Percentiles rank a stretch among this genome's conserved stretches.
These are phyloP conservation scores for Danaus plexippus DNA, from an alignment of 1,140 invertebrate species.

Conservation along the genomic window DNA sequence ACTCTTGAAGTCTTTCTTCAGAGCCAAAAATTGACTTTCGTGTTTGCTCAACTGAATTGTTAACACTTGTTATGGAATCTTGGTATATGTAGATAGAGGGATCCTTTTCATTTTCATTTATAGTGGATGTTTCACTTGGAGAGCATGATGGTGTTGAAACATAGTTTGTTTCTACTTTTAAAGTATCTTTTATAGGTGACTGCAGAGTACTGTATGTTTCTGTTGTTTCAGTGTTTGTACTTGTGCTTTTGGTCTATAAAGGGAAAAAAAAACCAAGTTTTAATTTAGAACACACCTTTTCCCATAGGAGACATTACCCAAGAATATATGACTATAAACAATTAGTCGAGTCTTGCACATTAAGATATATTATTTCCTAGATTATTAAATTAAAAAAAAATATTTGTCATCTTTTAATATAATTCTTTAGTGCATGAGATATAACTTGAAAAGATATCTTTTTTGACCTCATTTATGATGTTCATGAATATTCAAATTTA, in stretches of 20 bases:
- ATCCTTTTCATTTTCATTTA: slow-evolving; percentile 23
- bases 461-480: too few relatives aligned
- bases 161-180: slow-evolving; percentile 29
- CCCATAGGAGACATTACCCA: too few relatives aligned
- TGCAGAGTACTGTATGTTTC: slow-evolving; percentile 24
- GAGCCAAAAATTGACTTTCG: slow-evolving; percentile 38
- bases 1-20: not conserved
- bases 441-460: too few relatives aligned
- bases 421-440: not conserved
- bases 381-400: too few relatives aligned
- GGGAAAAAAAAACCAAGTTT: too few relatives aligned
- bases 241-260: slow-evolving; percentile 33
- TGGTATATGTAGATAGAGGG: slow-evolving; percentile 21
- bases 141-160: slow-evolving; percentile 21
- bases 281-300: too few relatives aligned
- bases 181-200: slow-evolving; percentile 22
- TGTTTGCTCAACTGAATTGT: slow-evolving; percentile 25
- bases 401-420: slow-evolving; percentile 3
- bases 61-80: slow-evolving; percentile 21
- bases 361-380: too few relatives aligned
- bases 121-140: slow-evolving; percentile 21
- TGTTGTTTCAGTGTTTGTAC: slow-evolving; percentile 31
- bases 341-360: too few relatives aligned
- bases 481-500: too few relatives aligned
- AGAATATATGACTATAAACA: too few relatives aligned